phyloP scores from a whole-genome alignment of 2,113 vertebrate genomes.

The Centrocercus urophasianus region DNA sequence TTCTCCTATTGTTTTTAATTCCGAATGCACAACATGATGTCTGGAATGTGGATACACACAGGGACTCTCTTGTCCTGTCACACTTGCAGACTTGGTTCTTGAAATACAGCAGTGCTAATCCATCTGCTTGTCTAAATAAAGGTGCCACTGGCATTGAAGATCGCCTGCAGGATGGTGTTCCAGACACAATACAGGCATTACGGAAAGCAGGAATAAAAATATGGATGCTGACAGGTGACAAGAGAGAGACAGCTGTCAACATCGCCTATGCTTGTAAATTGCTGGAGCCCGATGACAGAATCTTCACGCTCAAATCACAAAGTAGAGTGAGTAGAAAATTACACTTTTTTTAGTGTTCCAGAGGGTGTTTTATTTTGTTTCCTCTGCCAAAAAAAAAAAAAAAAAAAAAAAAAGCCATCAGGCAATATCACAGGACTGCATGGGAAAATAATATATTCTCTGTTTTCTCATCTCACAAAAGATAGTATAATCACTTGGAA shows the following conservation, averaged over 20 bases:
- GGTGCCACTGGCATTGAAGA: conserved; percentile 95
- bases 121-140: conserved; percentile 49
- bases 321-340: conserved; percentile 79
- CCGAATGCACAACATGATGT: too few species aligned
- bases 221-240: conserved; percentile 97
- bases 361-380: not conserved
- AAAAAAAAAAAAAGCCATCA: not conserved
- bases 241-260: conserved; percentile 94
- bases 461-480: not conserved
- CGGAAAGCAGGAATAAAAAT: conserved; percentile 90
- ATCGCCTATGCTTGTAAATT: conserved; percentile 91
- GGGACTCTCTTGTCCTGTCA: not conserved
- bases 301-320: conserved; percentile 84
- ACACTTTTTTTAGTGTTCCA: not conserved
- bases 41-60: not conserved
- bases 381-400: not conserved
- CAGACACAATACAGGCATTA: conserved; percentile 90
- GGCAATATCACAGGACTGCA: not conserved
- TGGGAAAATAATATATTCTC: not conserved
- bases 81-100: not conserved
- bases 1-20: not conserved
- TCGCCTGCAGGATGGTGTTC: conserved; percentile 92
- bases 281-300: conserved; percentile 80
- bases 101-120: not conserved
- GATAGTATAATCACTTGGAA: not conserved